Evolutionary conservation across 2,113 vertebrate species (phyloP), one percentile per base, ranked within the genome.

Genomic region (Cyphomyrus plagiostoma): DNA sequence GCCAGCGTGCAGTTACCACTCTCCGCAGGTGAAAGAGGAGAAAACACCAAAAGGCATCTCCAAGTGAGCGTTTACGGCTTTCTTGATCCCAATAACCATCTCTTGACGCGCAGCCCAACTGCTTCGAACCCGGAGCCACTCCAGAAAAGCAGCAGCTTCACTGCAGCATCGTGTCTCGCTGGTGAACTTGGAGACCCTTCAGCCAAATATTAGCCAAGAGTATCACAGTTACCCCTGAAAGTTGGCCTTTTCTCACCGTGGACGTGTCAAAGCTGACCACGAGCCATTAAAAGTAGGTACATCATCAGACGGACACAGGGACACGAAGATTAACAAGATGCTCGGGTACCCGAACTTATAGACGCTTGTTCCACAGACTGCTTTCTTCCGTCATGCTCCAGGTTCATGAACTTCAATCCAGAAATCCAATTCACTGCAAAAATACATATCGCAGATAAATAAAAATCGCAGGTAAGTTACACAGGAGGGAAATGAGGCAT

Each of bases 351-450:
- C 52, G n/a, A 39, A 80, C 74, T 80, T 80, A 80, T 39, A 8
- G 35, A 21, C 13, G 30, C 17, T 17, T 80, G 74, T 42, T 35
- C 74, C 74, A 80, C 35, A 80, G 42, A 46, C 83, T 85, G 50
- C 7, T 48, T 48, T 21, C n/a, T 39, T 87, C 66, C 77, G 85
- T 80, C 62, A 80, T 50, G 49, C 62, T 90, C 50, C 39, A 26
- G 45, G 45, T 86, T 10, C 45, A 6, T 7, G 8, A 49, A 26
- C 74, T 80, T 19, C 35, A 1, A 35, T 35, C 35, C 35, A 2
- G 45, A 49, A 86, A 50, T 48, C 90, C 92, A 89, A 21, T 88
- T 88, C 89, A 92, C 93, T 94, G 92, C 91, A 94, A 93, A 77
- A 80, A 21, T n/a, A 86, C 46, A 86, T 42, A 50, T 49, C 10